Evolutionary conservation across 2,797 vertebrate species (phyloP).

Genomic region (Chromobotia macracanthus): DNA sequence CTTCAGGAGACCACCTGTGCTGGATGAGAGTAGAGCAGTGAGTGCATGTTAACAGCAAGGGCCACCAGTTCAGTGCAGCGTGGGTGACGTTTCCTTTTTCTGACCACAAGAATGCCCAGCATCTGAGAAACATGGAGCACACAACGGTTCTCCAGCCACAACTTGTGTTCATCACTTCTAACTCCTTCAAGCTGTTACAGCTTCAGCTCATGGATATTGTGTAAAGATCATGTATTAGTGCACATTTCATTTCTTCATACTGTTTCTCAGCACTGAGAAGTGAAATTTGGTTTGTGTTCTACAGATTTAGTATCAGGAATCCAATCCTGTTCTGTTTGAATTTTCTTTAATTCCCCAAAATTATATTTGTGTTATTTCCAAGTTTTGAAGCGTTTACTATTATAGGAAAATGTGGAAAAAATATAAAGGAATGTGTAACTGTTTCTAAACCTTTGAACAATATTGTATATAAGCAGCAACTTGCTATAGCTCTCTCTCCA

Average conservation of each 20-base stretch:
- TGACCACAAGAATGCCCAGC: constrained; percentile 59
- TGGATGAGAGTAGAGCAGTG: constrained; percentile 18
- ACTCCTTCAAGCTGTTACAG: constrained; percentile 41
- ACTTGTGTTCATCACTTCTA: constrained; percentile 28
- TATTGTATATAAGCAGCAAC: not conserved
- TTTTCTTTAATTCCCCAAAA: no score
- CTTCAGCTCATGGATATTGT: not conserved
- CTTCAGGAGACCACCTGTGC: constrained; percentile 55
- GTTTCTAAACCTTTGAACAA: no score
- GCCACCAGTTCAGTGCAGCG: constrained; percentile 48
- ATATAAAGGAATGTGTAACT: no score
- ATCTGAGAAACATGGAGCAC: constrained; percentile 24
- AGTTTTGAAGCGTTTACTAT: no score
- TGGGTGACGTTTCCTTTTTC: constrained; percentile 51
- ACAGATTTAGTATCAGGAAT: not conserved
- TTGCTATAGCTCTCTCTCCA: not conserved
- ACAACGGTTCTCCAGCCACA: not conserved
- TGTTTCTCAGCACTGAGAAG: not conserved
- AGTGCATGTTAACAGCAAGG: constrained; percentile 39
- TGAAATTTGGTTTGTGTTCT: constrained; percentile 1
- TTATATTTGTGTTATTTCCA: no score
- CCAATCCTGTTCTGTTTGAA: no score
- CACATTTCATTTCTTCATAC: constrained; percentile 7
- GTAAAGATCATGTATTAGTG: constrained; percentile 18
- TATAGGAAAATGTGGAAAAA: no score